Percentiles rank a stretch among this genome's conserved stretches.
Conservation (phyloP, 1,140 invertebrate species). For the Venturia canescens region DNA sequence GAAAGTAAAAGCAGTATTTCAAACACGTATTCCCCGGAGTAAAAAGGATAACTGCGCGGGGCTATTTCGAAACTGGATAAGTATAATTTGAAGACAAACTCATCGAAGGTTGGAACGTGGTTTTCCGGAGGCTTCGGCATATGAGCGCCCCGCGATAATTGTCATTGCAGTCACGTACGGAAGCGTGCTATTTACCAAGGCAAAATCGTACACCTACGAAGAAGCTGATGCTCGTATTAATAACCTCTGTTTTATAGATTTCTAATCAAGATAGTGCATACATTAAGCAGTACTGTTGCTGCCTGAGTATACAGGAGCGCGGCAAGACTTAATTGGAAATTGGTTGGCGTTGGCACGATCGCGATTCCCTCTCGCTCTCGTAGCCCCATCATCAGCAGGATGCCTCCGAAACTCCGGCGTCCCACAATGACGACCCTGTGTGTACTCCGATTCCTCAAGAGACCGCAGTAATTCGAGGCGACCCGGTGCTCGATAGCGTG, state of each 20-base stretch:
- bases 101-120: no score
- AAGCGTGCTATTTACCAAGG: background rate
- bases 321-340: slow-evolving; percentile 8
- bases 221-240: background rate
- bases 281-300: background rate
- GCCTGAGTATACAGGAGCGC: background rate
- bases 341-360: slow-evolving; percentile 11
- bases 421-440: background rate
- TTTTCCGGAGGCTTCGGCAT: no score
- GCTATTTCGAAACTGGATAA: no score
- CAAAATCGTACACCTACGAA: background rate
- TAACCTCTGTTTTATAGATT: slow-evolving; percentile 1
- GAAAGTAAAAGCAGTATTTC: no score
- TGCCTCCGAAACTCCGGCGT: slow-evolving; percentile 7
- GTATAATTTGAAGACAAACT: no score
- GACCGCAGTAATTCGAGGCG: slow-evolving; percentile 25
- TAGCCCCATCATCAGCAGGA: slow-evolving; percentile 10
- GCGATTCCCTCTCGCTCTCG: slow-evolving; percentile 10
- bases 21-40: no score
- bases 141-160: no score
- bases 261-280: background rate
- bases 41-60: no score
- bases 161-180: no score
- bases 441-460: slow-evolving; percentile 16
- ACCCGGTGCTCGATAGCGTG: background rate